Evolutionary conservation across 2,888 invertebrate genomes (phyloP), one percentile per base, ranked within the genome.

Genomic region (Diogma glabrata): DNA sequence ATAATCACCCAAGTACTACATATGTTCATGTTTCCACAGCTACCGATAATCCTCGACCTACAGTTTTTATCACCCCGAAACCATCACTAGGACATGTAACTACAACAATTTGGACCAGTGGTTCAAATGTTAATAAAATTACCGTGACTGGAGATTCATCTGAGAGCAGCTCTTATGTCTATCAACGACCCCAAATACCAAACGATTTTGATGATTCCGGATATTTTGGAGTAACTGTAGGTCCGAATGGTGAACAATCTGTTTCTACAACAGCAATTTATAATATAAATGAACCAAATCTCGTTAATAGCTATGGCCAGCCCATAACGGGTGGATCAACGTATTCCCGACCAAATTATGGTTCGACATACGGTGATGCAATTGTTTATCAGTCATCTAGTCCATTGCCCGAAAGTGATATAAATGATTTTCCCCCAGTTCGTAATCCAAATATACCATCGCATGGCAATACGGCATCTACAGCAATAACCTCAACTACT

Each of bases 341-440:
- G 1, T 47, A 47, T 19, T 24, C 16, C 12, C 3, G 26, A 17
- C 47, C 24, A 17, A 47, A 47, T n/a, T 26, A 17, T 47, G 47
- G 47, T 22, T 24, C 23, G 10, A 46, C 46, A 16, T 46, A 46
- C 10, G 46, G 46, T 2, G 46, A 46, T 8, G 24, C 22, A 46
- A 24, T 24, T 9, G 16, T 46, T 16, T 46, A 46, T 16, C 46
- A 46, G 24, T 67, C 69, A 1, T 66, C 69, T 12, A 28, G 6
- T 28, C 47, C 26, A 26, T 19, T 28, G 10, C 28, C 10, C 17
- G 17, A 47, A n/a, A 82, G 85, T 60, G 83, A 87, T 55, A 69
- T 81, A 19, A 81, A 81, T 28, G 87, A 87, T 59, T 90, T 90
- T 71, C 89, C 89, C 14, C 89, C 89, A 0, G 89, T 88, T 0